Evolutionary conservation across 2,888 invertebrate genomes (phyloP), one percentile per base, ranked within the genome.

Genomic region (Schizotus pectinicornis): DNA sequence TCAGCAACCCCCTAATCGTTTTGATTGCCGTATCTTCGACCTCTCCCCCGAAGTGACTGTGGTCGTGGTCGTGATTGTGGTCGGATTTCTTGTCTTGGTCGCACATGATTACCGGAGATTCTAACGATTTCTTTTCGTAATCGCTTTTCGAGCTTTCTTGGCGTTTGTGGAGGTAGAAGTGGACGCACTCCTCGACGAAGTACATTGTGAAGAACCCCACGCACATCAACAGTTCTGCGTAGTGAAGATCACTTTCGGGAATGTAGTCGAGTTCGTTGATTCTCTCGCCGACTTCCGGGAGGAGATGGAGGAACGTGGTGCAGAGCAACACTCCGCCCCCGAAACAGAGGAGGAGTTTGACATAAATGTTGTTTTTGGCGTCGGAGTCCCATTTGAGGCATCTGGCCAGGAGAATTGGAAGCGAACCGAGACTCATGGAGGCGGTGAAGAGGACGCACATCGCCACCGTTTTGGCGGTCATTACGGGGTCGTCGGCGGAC

Each of bases 281-380:
- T 56, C 85, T 85, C 68, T 92, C 88, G 8, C 85, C 80, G 0
- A 93, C 88, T 80, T 93, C 93, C 0, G 93, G 93, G 51, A 92
- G 80, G 68, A 94, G 81, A 71, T 94, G 93, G 64, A 92, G 78
- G 73, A 94, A 92, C 3, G 92, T 92, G 1, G 93, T 93, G 61
- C 89, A 88, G 34, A 94, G 79, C 12, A 94, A 80, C 0, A 93
- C 92, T 7, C 93, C 93, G n/a, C 92, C 93, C 11, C 92, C 93
- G 65, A 92, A 89, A 47, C 77, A 75, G 8, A 90, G 88, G 13
- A 93, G 80, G 14, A 91, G 77, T 9, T 88, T 83, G 7, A 83
- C 85, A 3, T 80, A 77, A 65, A 81, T 81, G 71, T 85, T 79
- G 33, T 83, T 77, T 12, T 58, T 35, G 8, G 48, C 81, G 13